These are phyloP conservation scores for Poliocrania exsul DNA, from an alignment of 2,797 vertebrate species.

Conservation along the genomic window DNA sequence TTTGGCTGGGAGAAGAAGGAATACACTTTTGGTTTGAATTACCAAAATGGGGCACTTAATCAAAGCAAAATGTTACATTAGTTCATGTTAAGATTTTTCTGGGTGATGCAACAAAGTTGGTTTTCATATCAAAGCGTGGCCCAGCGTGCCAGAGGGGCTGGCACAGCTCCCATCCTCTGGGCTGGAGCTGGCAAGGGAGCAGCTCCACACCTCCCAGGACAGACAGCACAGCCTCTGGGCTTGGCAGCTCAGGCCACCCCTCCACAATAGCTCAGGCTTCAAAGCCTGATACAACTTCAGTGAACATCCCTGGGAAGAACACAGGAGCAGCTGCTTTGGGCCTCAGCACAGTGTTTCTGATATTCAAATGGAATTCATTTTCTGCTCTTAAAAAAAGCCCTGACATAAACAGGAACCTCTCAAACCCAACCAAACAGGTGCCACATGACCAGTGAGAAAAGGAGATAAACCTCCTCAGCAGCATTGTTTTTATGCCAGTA, in stretches of 20 bases:
- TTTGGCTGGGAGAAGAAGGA: background rate
- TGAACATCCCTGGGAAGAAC: background rate
- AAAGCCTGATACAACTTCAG: background rate
- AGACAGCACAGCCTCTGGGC: background rate
- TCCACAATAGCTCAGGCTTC: background rate
- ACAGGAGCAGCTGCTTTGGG: background rate
- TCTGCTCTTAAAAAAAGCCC: background rate
- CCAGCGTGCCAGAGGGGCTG: accelerated
- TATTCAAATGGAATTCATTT: background rate
- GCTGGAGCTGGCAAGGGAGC: background rate
- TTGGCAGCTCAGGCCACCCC: background rate
- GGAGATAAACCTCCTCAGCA: background rate
- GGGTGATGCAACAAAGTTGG: background rate
- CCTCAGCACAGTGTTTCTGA: background rate
- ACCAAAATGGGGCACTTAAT: background rate
- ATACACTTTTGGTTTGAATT: background rate
- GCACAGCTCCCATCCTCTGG: background rate
- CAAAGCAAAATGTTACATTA: background rate
- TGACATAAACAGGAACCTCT: background rate
- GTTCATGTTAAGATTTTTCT: background rate
- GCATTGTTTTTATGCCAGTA: background rate
- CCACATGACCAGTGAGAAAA: background rate
- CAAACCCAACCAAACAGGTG: background rate
- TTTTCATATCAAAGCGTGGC: background rate
- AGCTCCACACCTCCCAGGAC: background rate